Percentiles rank a stretch among this genome's conserved stretches.
These are phyloP conservation scores for Hippoglossus hippoglossus DNA, from an alignment of 2,797 vertebrate genomes.

Conservation along the genomic window DNA sequence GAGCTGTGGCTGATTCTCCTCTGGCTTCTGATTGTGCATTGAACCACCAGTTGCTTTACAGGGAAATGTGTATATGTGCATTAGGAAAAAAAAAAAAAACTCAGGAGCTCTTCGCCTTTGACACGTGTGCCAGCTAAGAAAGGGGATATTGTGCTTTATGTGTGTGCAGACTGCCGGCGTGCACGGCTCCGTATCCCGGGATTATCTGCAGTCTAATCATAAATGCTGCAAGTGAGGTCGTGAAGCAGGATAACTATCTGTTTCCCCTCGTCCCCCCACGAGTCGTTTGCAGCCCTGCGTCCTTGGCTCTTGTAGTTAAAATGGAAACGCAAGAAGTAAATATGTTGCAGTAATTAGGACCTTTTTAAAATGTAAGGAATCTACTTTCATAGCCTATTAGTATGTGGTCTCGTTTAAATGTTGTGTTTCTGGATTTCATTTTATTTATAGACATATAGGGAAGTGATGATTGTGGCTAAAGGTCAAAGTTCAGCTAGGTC, in stretches of 20 bases:
- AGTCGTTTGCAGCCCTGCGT: neutral
- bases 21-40: neutral
- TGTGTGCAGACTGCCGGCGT: constrained; percentile 13
- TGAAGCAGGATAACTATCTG: constrained; percentile 7
- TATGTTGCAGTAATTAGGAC: neutral
- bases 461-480: neutral
- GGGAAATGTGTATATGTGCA: constrained; percentile 31
- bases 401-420: neutral
- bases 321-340: constrained; percentile 1
- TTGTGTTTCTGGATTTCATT: neutral
- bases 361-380: too few relatives aligned
- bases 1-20: neutral
- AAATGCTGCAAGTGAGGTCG: constrained; percentile 23
- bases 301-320: constrained; percentile 8
- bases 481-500: constrained; percentile 42
- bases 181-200: constrained; percentile 26
- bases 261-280: neutral
- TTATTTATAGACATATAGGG: neutral
- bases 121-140: constrained; percentile 37
- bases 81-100: constrained; percentile 20
- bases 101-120: constrained; percentile 44
- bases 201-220: constrained; percentile 48
- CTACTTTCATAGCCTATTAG: neutral
- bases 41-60: constrained; percentile 2
- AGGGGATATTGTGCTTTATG: constrained; percentile 39